A percentile compares a stretch with the other conserved stretches of the same genome.
Evolutionary conservation across 1,140 invertebrate species (phyloP).

Genomic region (Euura lappo): DNA sequence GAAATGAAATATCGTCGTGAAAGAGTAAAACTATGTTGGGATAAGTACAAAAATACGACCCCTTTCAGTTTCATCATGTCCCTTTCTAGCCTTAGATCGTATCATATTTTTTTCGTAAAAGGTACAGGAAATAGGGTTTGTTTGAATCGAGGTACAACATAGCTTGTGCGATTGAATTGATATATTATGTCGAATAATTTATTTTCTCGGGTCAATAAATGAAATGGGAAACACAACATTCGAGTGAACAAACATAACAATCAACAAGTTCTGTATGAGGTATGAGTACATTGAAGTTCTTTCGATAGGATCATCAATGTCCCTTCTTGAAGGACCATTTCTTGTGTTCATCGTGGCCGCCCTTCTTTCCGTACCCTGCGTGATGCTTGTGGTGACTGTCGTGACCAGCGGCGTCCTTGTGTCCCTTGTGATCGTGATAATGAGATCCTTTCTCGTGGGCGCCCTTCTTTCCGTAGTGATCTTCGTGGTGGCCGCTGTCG

Average conservation of each 20-base stretch:
- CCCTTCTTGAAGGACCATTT: conserved; percentile 40
- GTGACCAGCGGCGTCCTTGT: conserved; percentile 51
- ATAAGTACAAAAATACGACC: too few relatives aligned
- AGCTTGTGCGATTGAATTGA: not conserved
- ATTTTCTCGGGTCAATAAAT: not conserved
- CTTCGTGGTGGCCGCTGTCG: conserved; percentile 69
- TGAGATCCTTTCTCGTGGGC: conserved; percentile 56
- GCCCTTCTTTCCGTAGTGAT: conserved; percentile 72
- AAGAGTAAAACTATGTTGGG: too few relatives aligned
- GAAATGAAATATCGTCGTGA: too few relatives aligned
- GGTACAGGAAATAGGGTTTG: too few relatives aligned
- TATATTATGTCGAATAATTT: not conserved
- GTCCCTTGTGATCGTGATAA: conserved; percentile 56
- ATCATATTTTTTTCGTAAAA: too few relatives aligned
- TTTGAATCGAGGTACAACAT: too few relatives aligned
- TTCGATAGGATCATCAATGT: conserved; percentile 18
- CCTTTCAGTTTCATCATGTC: too few relatives aligned
- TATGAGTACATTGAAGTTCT: not conserved
- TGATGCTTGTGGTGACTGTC: conserved; percentile 48
- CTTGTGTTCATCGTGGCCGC: conserved; percentile 45
- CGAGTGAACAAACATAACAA: conserved; percentile 1
- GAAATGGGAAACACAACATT: not conserved
- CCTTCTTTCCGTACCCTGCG: conserved; percentile 44
- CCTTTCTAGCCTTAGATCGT: too few relatives aligned
- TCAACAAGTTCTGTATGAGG: not conserved